Base-by-base conservation (phyloP, 2,888 invertebrate genomes). In the Byasa hedistus region DNA sequence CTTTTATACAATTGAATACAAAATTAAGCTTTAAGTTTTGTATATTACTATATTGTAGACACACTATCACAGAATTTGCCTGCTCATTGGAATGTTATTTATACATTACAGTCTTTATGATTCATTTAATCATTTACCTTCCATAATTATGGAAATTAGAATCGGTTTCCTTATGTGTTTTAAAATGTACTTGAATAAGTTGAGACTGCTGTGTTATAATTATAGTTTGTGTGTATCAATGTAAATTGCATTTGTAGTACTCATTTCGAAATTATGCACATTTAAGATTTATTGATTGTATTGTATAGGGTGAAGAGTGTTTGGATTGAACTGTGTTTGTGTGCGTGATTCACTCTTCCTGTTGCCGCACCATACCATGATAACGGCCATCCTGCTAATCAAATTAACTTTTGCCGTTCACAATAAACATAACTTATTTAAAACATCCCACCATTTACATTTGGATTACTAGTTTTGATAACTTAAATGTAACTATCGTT, bases 351-450 rank as follows among this genome's bases (percentile, higher is more conserved):
- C 91, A 91, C 76, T 84, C 88, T 87, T 91, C 91, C 91, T 89
- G 90, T 84, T 81, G 76, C 80, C 72, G 78, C 69, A 69, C 70
- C 70, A 72, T 79, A 74, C 73, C 75, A 75, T 79, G 91, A 91
- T 91, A 90, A 89, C 91, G 83, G 74, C 85, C 89, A 85, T 91
- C 91, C 91, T 90, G 91, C 87, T 87, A 83, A 86, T 86, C 86
- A 81, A 81, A 84, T 80, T 83, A 77, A 85, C 84, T 80, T 81
- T 81, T 76, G 79, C 82, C 73, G 76, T 77, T 74, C 76, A 76
- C 78, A 71, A 77, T 79, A 79, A 83, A 85, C 79, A 84, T 84
- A 82, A 77, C 74, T 32, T 75, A 76, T 76, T 77, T 76, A 80
- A 81, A 83, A 75, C 78, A 77, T 74, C 72, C 75, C 73, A 73